Evolutionary conservation across 2,888 invertebrate species (phyloP).

Genomic region (Luperina testacea): DNA sequence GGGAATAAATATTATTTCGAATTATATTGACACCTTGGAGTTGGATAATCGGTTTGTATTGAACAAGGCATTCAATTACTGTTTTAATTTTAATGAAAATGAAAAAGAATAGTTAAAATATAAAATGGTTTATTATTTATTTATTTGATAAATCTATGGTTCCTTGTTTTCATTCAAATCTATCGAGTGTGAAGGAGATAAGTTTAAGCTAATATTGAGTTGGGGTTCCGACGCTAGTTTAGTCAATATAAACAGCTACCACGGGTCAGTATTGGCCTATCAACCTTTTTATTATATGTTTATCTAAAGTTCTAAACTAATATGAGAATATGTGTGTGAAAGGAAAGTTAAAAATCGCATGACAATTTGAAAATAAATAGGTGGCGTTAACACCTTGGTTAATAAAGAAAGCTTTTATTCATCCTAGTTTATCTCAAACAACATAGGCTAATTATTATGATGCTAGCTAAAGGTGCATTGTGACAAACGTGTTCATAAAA

Average conservation of each 20-base stretch:
- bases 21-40: constrained; percentile 12
- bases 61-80: not conserved
- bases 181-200: not conserved
- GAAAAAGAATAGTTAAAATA: not conserved
- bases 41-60: constrained; percentile 7
- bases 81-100: not conserved
- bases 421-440: not conserved
- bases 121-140: not conserved
- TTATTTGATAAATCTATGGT: not conserved
- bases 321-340: not conserved
- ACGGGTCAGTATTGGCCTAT: not conserved
- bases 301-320: not conserved
- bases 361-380: too few species aligned
- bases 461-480: not conserved
- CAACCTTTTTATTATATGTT: not conserved
- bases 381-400: not conserved
- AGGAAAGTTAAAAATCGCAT: not conserved
- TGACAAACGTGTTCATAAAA: constrained; percentile 16
- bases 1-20: constrained; percentile 27
- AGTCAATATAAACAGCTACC: not conserved
- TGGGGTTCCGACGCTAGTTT: not conserved
- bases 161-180: not conserved
- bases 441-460: not conserved
- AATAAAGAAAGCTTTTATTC: not conserved
- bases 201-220: constrained; percentile 6